phyloP scores from a whole-genome alignment of 1,140 invertebrate species.

The Diachasma alloeum region DNA sequence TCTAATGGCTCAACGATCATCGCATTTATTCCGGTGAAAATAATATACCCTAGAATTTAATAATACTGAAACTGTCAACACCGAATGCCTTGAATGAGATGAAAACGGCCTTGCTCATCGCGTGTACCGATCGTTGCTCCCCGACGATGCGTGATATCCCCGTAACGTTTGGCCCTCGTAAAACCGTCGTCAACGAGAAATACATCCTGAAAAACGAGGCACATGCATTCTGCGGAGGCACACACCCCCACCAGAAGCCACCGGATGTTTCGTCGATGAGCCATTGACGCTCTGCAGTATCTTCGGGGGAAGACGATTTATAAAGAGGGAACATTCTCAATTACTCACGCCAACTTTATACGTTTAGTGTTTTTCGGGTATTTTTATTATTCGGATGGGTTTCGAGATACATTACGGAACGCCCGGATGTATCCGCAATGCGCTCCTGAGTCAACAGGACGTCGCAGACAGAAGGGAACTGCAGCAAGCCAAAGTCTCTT shows the following conservation, averaged over 20 bases:
- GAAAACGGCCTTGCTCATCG: background rate
- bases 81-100: background rate
- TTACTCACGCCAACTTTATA: background rate
- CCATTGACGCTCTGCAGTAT: slow-evolving; percentile 15
- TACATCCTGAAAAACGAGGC: slow-evolving; percentile 3
- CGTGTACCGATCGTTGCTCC: slow-evolving; percentile 1
- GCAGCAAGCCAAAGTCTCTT: background rate
- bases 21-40: background rate
- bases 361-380: background rate
- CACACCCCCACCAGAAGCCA: background rate
- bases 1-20: background rate
- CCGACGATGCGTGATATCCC: background rate
- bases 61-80: background rate
- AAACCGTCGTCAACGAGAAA: slow-evolving; percentile 9
- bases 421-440: slow-evolving; percentile 1
- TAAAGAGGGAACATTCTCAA: background rate
- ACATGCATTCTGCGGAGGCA: background rate
- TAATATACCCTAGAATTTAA: background rate
- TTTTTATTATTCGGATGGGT: background rate
- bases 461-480: slow-evolving; percentile 16
- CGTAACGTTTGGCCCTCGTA: background rate
- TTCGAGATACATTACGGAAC: background rate
- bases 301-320: background rate
- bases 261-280: slow-evolving; percentile 26
- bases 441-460: slow-evolving; percentile 34